Conservation (phyloP, 2,888 invertebrate genomes). For the Drosophila conformis region DNA sequence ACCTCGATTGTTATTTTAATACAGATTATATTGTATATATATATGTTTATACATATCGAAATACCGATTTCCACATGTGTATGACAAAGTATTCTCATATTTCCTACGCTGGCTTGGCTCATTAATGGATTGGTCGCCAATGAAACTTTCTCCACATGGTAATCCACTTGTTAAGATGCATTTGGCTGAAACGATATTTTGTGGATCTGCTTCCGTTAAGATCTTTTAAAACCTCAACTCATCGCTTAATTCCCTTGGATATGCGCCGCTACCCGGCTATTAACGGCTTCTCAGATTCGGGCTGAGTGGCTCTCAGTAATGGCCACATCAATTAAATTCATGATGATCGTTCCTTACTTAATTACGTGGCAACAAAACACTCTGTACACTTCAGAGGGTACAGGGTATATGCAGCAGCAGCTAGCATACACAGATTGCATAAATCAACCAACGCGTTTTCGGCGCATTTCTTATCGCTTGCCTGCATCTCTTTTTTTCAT, state of each 20-base stretch:
- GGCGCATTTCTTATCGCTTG: constrained; percentile 68
- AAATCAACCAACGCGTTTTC: constrained; percentile 72
- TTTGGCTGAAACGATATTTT: background rate
- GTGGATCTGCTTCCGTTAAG: background rate
- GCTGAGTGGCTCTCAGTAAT: background rate
- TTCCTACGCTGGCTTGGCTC: background rate
- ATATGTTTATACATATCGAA: background rate
- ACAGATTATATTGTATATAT: too few relatives aligned
- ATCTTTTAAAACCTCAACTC: background rate
- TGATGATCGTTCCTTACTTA: background rate
- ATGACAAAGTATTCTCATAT: background rate
- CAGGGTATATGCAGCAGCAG: constrained; percentile 32
- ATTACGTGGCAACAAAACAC: background rate
- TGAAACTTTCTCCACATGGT: background rate
- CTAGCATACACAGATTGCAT: constrained; percentile 50
- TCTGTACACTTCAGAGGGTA: background rate
- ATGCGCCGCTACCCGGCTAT: background rate
- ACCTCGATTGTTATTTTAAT: too few relatives aligned
- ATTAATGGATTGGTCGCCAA: background rate
- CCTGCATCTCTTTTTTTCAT: constrained; percentile 59
- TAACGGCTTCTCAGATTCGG: background rate
- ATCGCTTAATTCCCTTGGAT: background rate
- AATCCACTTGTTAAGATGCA: background rate
- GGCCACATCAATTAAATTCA: background rate
- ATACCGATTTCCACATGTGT: background rate